Percentiles rank a stretch among this genome's conserved stretches.
Conservation (phyloP, 2,797 vertebrate species). For the Enteromius mattozi region DNA sequence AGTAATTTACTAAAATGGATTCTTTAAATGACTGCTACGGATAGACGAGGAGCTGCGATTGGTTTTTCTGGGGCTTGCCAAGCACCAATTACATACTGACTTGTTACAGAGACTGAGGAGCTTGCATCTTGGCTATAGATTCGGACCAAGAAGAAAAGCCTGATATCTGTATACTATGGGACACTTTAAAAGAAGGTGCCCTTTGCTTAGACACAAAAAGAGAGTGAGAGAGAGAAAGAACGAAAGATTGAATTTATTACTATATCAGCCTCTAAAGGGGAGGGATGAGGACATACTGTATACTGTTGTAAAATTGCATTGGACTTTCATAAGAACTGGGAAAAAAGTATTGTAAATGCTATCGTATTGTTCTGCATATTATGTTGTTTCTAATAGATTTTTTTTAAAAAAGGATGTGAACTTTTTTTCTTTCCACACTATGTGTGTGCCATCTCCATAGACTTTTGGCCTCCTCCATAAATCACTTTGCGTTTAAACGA, state of each 20-base stretch:
- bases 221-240: slow-evolving; percentile 58
- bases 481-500: slow-evolving; percentile 85
- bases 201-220: slow-evolving; percentile 69
- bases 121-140: slow-evolving; percentile 84
- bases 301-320: slow-evolving; percentile 91
- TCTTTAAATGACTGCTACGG: slow-evolving; percentile 75
- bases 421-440: slow-evolving; percentile 96
- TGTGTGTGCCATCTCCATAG: slow-evolving; percentile 95
- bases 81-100: slow-evolving; percentile 83
- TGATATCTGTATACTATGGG: slow-evolving; percentile 86
- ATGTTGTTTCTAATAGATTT: slow-evolving; percentile 99
- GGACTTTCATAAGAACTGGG: slow-evolving; percentile 96
- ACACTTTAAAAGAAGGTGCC: slow-evolving; percentile 89
- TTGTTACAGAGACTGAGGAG: slow-evolving; percentile 84
- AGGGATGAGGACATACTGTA: slow-evolving; percentile 92
- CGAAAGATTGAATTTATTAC: slow-evolving; percentile 75
- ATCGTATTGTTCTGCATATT: slow-evolving; percentile 99
- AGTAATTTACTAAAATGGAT: slow-evolving; percentile 84
- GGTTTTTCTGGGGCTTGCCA: slow-evolving; percentile 74
- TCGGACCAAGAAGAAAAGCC: slow-evolving; percentile 88
- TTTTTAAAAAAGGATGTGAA: slow-evolving; percentile 98
- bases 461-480: slow-evolving; percentile 89
- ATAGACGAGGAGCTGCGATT: slow-evolving; percentile 68
- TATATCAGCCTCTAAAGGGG: slow-evolving; percentile 87
- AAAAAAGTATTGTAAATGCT: slow-evolving; percentile 99